Conservation (phyloP, 1,140 invertebrate species). For the Tribolium castaneum region DNA sequence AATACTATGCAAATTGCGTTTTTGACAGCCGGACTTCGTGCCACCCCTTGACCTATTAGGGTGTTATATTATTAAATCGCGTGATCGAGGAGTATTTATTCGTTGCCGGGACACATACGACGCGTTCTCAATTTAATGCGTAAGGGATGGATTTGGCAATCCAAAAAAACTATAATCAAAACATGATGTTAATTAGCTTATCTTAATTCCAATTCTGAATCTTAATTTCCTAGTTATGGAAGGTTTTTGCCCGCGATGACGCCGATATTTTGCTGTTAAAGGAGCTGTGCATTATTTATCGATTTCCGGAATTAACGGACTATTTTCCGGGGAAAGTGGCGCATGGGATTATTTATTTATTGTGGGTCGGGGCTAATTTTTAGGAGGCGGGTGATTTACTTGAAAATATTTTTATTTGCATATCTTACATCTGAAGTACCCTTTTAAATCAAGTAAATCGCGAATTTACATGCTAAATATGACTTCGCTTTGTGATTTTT, state of each 20-base stretch:
- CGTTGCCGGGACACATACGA: conserved; percentile 26
- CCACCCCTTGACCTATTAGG: conserved; percentile 23
- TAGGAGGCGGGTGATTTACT: neutral
- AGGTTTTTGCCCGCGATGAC: neutral
- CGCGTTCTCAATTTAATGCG: conserved; percentile 25
- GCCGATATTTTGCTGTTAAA: neutral
- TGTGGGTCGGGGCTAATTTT: neutral
- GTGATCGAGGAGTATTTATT: conserved; percentile 20
- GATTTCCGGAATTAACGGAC: conserved; percentile 21
- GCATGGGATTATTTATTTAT: neutral
- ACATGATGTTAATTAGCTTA: conserved; percentile 33
- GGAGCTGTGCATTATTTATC: neutral
- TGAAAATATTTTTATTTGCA: conserved; percentile 1
- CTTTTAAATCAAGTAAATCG: conserved; percentile 7
- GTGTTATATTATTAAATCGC: conserved; percentile 40
- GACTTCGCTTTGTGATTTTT: neutral
- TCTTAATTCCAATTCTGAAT: conserved; percentile 14
- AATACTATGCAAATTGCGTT: conserved; percentile 40
- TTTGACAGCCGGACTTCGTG: conserved; percentile 40
- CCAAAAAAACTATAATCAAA: neutral
- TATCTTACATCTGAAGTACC: neutral
- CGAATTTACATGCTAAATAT: conserved; percentile 13
- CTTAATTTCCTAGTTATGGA: conserved; percentile 1
- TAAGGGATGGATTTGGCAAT: neutral
- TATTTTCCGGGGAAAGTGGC: neutral